Base-by-base conservation (phyloP, 2,888 invertebrate genomes). In the Ptilodon capucinus region DNA sequence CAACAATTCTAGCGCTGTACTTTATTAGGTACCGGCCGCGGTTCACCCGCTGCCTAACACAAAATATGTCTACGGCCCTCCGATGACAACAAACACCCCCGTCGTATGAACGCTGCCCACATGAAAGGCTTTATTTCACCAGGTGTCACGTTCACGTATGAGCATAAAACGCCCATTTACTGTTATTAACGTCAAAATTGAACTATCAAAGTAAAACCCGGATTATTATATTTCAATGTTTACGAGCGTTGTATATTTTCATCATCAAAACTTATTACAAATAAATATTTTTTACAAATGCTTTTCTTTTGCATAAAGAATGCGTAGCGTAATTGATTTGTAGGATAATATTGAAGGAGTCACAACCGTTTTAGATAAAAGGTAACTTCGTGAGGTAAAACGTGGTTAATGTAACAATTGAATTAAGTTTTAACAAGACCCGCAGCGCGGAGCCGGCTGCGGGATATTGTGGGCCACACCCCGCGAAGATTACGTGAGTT, bases 401-500 rank as follows among this genome's bases (percentile, higher is more conserved):
- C 40, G 52, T 60, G 70, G 64, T 71, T 74, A 78, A 74, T 76
- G 71, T 69, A 68, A 75, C 72, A 78, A 79, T 78, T 74, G 75
- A 72, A 78, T 71, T 64, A 60, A 62, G 56, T 68, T 74, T 75
- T 74, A 74, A 68, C 68, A 68, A 73, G 67, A 64, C 72, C 57
- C 67, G 69, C 71, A 70, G 72, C 73, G 73, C 68, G 72, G 72
- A 74, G 74, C 76, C 81, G 78, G 83, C 79, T 83, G 79, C 77
- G 79, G 80, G 77, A 84, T 87, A 88, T 87, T 84, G 84, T 81
- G 74, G 80, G 74, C 74, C 77, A 79, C 76, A 79, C 81, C 81
- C 78, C 67, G 71, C 77, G 77, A 79, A 88, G 82, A 89, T 89
- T 88, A 87, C 86, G 81, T 66, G 84, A 87, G 82, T 87, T 89